Conservation (phyloP, 92 coral and sea anemone genomes). For the Epizoanthus illoricatus region DNA sequence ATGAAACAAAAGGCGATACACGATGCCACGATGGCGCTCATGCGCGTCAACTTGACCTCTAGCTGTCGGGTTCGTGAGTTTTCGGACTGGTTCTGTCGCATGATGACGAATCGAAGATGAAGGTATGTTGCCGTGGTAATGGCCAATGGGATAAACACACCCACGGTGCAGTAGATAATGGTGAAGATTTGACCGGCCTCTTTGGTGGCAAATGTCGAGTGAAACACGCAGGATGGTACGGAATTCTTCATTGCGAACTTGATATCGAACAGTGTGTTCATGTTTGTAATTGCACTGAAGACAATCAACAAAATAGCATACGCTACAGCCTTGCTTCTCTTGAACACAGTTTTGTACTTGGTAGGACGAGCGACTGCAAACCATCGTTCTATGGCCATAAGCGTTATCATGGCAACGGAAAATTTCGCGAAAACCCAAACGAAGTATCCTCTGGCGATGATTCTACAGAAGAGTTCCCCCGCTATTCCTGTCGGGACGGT, state of each 20-base stretch:
- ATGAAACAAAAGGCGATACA: constrained; percentile 19
- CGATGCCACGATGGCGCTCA: constrained; percentile 34
- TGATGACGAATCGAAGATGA: constrained; percentile 25
- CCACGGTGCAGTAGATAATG: constrained; percentile 17
- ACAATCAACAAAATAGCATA: not conserved
- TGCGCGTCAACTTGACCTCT: constrained; percentile 30
- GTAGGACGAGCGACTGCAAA: constrained; percentile 35
- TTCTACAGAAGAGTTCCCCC: constrained; percentile 34
- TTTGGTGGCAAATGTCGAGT: constrained; percentile 26
- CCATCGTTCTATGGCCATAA: constrained; percentile 37
- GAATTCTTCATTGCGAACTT: constrained; percentile 5
- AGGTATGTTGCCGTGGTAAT: constrained; percentile 27
- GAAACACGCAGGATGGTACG: constrained; percentile 17
- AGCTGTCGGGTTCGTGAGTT: constrained; percentile 17
- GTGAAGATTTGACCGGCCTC: constrained; percentile 22
- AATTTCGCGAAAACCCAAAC: constrained; percentile 35
- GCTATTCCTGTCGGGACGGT: constrained; percentile 32
- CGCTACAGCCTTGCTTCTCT: not conserved
- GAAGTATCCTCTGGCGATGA: constrained; percentile 38
- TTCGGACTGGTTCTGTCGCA: constrained; percentile 7
- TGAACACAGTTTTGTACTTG: constrained; percentile 13
- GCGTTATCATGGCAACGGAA: constrained; percentile 34
- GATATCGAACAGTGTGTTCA: constrained; percentile 12
- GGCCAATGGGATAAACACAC: constrained; percentile 22
- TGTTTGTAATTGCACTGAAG: constrained; percentile 31